Percentiles rank a stretch among this genome's conserved stretches.
Conservation (phyloP, 2,797 vertebrate genomes). For the Sebastolobus altivelis region DNA sequence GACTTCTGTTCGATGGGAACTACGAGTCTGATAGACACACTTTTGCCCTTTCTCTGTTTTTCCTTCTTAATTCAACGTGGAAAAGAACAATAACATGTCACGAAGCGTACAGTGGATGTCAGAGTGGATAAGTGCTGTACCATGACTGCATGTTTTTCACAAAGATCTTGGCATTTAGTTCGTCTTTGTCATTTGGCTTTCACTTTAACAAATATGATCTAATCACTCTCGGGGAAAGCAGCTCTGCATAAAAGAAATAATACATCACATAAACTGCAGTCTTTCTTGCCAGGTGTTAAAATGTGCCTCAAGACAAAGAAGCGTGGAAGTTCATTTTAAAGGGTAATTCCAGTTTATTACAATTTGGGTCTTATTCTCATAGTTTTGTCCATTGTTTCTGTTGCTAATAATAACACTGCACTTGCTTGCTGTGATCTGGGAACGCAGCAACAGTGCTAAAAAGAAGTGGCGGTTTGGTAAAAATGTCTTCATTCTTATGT, state of each 20-base stretch:
- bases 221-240: constrained; percentile 65
- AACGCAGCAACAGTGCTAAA: background rate
- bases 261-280: constrained; percentile 46
- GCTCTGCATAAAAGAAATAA: constrained; percentile 48
- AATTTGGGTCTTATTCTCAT: constrained; percentile 22
- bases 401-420: background rate
- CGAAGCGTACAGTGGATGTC: constrained; percentile 17
- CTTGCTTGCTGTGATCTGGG: constrained; percentile 1
- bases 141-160: constrained; percentile 30
- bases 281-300: constrained; percentile 59
- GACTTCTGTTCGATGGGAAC: constrained; percentile 72
- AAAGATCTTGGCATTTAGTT: constrained; percentile 55
- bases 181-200: constrained; percentile 66
- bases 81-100: constrained; percentile 67
- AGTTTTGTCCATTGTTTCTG: constrained; percentile 19
- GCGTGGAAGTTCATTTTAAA: constrained; percentile 20
- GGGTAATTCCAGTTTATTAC: constrained; percentile 15
- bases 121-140: constrained; percentile 33
- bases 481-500: background rate
- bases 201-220: constrained; percentile 64
- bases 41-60: constrained; percentile 35
- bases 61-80: constrained; percentile 48
- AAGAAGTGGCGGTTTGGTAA: background rate
- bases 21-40: constrained; percentile 45
- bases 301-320: constrained; percentile 43